Evolutionary conservation across 1,140 invertebrate species (phyloP).

Genomic region (Neocloeon triangulifer): DNA sequence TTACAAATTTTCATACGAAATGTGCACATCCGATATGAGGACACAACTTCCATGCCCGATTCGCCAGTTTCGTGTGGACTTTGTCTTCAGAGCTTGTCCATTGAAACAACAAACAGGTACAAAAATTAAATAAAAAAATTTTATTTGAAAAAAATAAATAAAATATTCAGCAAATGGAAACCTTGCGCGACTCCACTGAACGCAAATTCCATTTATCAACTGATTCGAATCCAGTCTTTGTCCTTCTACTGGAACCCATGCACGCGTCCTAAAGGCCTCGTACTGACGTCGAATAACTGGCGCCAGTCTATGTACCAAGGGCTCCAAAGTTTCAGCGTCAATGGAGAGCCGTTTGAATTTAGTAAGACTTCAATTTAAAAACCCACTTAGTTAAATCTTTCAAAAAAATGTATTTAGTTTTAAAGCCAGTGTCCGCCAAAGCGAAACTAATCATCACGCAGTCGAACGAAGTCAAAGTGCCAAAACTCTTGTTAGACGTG

Average conservation of each 20-base stretch:
- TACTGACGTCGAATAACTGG: constrained; percentile 25
- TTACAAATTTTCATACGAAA: constrained; percentile 58
- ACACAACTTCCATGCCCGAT: constrained; percentile 37
- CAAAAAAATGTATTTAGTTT: constrained; percentile 33
- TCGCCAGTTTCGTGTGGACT: constrained; percentile 47
- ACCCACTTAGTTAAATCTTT: not conserved
- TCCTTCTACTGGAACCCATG: constrained; percentile 53
- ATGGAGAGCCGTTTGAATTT: constrained; percentile 47
- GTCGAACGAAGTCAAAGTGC: constrained; percentile 41
- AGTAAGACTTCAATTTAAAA: constrained; percentile 25
- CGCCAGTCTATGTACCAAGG: constrained; percentile 43
- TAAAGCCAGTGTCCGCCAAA: constrained; percentile 52
- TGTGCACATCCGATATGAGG: constrained; percentile 65
- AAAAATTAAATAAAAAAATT: constrained; percentile 2
- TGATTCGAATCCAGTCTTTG: constrained; percentile 50
- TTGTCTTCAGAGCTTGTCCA: constrained; percentile 53
- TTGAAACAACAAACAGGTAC: constrained; percentile 60
- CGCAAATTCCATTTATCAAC: constrained; percentile 46
- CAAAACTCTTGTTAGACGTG: constrained; percentile 46
- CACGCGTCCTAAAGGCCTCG: constrained; percentile 15
- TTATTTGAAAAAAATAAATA: too few species aligned
- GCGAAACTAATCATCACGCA: constrained; percentile 60
- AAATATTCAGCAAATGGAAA: constrained; percentile 62
- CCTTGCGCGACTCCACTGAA: constrained; percentile 34
- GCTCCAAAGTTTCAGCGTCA: constrained; percentile 51